Evolutionary conservation across 2,113 vertebrate species (phyloP).

Genomic region (Amazona guildingii): DNA sequence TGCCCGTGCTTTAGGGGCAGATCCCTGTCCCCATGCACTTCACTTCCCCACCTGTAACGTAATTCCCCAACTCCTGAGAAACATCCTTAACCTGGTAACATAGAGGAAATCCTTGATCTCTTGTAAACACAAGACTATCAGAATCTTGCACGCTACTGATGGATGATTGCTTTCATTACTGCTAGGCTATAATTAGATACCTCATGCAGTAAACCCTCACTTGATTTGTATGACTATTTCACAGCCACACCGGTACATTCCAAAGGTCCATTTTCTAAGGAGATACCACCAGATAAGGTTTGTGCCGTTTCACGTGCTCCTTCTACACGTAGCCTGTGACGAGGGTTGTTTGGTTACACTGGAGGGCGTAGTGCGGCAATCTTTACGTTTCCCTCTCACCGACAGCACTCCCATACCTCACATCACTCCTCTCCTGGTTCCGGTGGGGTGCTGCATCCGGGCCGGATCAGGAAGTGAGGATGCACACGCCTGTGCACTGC

Average conservation of each 20-base stretch:
- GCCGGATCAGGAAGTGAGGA: not conserved
- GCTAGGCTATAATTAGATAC: not conserved
- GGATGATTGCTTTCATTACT: not conserved
- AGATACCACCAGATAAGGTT: not conserved
- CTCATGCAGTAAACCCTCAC: not conserved
- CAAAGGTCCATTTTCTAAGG: not conserved
- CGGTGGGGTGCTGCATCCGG: not conserved
- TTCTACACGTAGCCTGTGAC: rapidly evolving
- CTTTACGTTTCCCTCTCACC: not conserved
- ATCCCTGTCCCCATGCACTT: not conserved
- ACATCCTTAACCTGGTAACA: not conserved
- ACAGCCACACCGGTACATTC: not conserved
- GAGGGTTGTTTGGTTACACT: not conserved
- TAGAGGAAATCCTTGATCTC: not conserved
- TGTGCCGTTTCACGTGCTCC: rapidly evolving
- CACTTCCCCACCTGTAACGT: not conserved
- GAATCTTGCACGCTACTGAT: rapidly evolving
- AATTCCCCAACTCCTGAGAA: not conserved
- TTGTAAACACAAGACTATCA: not conserved
- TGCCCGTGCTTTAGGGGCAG: not conserved
- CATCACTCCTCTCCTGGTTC: not conserved
- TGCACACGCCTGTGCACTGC: not conserved
- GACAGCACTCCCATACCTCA: rapidly evolving
- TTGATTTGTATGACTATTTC: not conserved
- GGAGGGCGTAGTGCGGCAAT: not conserved